A percentile compares a stretch with the other conserved stretches of the same genome.
phyloP scores from a whole-genome alignment of 1,140 invertebrate genomes.

The Gryon sp. region DNA sequence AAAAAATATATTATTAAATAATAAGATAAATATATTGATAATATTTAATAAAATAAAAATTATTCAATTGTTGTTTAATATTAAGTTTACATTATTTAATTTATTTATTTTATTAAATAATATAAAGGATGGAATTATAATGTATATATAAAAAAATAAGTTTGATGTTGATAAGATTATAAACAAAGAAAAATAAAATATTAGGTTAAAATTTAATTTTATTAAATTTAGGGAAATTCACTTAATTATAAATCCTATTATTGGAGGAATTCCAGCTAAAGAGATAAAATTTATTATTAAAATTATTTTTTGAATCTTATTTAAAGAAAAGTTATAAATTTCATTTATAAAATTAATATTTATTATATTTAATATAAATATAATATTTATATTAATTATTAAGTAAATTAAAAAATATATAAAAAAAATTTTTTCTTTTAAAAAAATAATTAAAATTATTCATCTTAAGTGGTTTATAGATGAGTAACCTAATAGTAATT shows the following conservation, averaged over 20 bases:
- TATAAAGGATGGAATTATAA: slow-evolving; percentile 15
- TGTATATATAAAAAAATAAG: slow-evolving; percentile 40
- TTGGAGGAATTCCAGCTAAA: slow-evolving; percentile 42
- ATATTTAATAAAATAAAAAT: slow-evolving; percentile 32
- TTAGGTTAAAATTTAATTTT: slow-evolving; percentile 21
- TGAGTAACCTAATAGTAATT: slow-evolving; percentile 74
- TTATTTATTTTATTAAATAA: slow-evolving; percentile 10
- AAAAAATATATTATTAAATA: slow-evolving; percentile 11
- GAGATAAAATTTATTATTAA: no score
- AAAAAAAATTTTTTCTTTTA: no score
- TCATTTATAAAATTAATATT: slow-evolving; percentile 8
- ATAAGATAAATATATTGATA: slow-evolving; percentile 12
- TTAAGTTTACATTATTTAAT: slow-evolving; percentile 16
- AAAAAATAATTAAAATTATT: slow-evolving; percentile 76
- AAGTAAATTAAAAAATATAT: slow-evolving; percentile 80
- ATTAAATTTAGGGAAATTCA: slow-evolving; percentile 28
- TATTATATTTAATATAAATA: slow-evolving; percentile 40
- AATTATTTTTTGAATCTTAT: no score
- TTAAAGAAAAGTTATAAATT: slow-evolving; percentile 21
- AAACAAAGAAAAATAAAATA: slow-evolving; percentile 22
- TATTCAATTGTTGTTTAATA: no score
- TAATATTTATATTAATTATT: slow-evolving; percentile 69
- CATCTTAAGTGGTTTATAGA: slow-evolving; percentile 76
- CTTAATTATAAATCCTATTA: slow-evolving; percentile 60
- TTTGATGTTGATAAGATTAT: slow-evolving; percentile 22